These are phyloP conservation scores for Hepsetus odoe DNA, from an alignment of 2,113 vertebrate genomes.

Conservation along the genomic window DNA sequence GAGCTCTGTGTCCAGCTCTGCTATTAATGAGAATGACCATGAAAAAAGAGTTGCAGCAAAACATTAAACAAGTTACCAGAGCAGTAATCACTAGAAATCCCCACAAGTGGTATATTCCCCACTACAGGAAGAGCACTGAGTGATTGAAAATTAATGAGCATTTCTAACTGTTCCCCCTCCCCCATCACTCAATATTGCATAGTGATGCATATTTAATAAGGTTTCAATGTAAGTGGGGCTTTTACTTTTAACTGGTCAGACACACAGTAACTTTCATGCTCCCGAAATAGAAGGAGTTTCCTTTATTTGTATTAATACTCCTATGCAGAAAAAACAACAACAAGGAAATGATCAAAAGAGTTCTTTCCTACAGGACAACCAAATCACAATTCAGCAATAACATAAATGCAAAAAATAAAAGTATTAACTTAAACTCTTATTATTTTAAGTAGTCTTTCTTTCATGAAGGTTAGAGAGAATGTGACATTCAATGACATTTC, in stretches of 20 bases:
- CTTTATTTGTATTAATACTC: background rate
- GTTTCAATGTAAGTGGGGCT: conserved; percentile 42
- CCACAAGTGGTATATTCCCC: conserved; percentile 43
- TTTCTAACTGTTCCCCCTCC: conserved; percentile 24
- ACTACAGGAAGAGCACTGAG: conserved; percentile 13
- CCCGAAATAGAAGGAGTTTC: background rate
- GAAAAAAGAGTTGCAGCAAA: conserved; percentile 1
- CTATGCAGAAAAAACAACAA: background rate
- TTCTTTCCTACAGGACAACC: no score
- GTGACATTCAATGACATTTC: background rate
- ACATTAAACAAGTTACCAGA: conserved; percentile 35
- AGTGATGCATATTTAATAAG: conserved; percentile 51
- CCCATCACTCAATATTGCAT: conserved; percentile 26
- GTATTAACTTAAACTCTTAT: no score
- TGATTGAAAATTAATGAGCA: conserved; percentile 50
- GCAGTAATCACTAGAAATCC: conserved; percentile 4
- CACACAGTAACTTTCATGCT: background rate
- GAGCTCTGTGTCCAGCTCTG: background rate
- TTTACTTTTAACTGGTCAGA: conserved; percentile 2
- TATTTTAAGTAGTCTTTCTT: no score
- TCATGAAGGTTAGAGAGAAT: no score
- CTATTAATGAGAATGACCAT: background rate
- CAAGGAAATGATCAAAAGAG: no score
- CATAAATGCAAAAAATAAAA: no score
- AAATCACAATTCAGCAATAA: no score